Percentiles rank a stretch among this genome's conserved stretches.
These are phyloP conservation scores for Sarcophaga variegata DNA, from an alignment of 2,888 invertebrate genomes.

Conservation along the genomic window DNA sequence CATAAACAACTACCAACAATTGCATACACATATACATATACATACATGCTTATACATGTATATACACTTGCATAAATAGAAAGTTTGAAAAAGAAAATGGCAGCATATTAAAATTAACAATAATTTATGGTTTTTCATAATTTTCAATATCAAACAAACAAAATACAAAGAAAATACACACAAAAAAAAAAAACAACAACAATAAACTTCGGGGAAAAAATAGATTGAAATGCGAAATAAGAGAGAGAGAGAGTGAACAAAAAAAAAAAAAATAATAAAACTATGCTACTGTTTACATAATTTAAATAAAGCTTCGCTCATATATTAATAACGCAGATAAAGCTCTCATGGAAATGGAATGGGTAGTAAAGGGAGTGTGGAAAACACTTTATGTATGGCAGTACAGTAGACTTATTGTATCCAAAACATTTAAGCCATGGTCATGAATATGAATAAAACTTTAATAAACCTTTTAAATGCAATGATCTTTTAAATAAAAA, in stretches of 20 bases:
- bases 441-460: slow-evolving; percentile 38
- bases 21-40: slow-evolving; percentile 16
- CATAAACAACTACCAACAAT: background rate
- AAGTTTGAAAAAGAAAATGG: slow-evolving; percentile 54
- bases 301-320: background rate
- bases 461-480: slow-evolving; percentile 61
- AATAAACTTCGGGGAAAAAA: background rate
- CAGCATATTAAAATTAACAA: slow-evolving; percentile 68
- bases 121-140: slow-evolving; percentile 66
- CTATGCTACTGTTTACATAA: background rate
- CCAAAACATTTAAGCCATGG: background rate
- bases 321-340: background rate
- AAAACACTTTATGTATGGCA: background rate
- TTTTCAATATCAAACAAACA: slow-evolving; percentile 47
- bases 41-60: slow-evolving; percentile 7
- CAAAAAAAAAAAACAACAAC: background rate
- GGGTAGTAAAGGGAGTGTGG: background rate
- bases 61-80: background rate
- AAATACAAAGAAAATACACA: slow-evolving; percentile 9
- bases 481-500: slow-evolving; percentile 59
- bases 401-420: background rate
- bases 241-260: background rate
- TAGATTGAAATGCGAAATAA: no score
- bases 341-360: no score
- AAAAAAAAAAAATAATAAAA: slow-evolving; percentile 15